phyloP scores from a whole-genome alignment of 2,113 vertebrate genomes.

The Varanus salvator region DNA sequence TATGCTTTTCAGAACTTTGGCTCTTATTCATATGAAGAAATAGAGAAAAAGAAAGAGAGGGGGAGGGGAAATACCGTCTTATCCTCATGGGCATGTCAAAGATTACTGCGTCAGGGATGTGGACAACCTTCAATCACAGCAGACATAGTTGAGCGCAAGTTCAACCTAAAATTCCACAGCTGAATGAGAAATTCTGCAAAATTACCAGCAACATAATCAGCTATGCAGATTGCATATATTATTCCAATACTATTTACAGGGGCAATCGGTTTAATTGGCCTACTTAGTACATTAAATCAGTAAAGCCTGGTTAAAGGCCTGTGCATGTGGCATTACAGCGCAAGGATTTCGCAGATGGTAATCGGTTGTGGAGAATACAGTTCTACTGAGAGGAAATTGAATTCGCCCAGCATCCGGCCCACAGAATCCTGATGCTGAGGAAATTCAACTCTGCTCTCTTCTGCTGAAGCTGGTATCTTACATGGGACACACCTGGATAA shows the following conservation, averaged over 20 bases:
- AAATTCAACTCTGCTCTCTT: background rate
- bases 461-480: background rate
- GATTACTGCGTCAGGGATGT: background rate
- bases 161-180: background rate
- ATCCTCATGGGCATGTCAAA: background rate
- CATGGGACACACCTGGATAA: background rate
- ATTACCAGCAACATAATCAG: too few relatives aligned
- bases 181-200: background rate
- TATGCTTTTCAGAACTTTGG: slow-evolving; percentile 4
- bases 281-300: background rate
- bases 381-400: background rate
- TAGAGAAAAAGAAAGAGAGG: background rate
- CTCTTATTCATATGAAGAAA: background rate
- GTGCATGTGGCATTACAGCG: background rate
- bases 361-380: background rate
- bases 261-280: background rate
- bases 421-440: background rate
- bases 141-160: background rate
- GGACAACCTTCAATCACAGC: background rate
- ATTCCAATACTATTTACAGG: background rate
- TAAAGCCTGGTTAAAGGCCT: background rate
- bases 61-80: background rate
- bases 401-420: background rate
- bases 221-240: background rate
- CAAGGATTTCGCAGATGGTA: background rate